These are phyloP conservation scores for Eonycteris spelaea DNA, from an alignment of 2,113 vertebrate genomes.

Conservation along the genomic window DNA sequence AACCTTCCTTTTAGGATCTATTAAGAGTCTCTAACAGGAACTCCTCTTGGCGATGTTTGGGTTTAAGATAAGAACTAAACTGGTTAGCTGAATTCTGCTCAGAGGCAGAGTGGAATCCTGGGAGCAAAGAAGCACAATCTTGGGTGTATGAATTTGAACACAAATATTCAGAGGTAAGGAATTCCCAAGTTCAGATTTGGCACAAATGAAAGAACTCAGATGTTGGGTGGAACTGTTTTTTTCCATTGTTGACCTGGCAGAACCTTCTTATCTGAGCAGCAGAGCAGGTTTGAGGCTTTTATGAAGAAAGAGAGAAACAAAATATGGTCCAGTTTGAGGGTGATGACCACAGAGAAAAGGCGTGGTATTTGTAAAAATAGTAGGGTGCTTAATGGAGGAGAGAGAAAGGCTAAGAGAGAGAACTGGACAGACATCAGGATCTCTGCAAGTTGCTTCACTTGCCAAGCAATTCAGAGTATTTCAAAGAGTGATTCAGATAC, in stretches of 20 bases:
- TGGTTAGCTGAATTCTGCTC: neutral
- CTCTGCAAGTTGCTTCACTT: neutral
- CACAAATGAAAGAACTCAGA: slow-evolving; percentile 27
- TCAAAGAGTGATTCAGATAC: neutral
- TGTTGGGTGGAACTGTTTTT: slow-evolving; percentile 62
- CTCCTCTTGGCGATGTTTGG: neutral
- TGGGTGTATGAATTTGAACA: neutral
- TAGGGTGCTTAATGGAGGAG: neutral
- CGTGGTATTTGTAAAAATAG: slow-evolving; percentile 26
- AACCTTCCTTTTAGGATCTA: neutral
- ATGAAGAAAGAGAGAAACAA: slow-evolving; percentile 23
- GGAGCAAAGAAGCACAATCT: neutral
- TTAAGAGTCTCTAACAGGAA: neutral
- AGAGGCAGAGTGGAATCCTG: neutral
- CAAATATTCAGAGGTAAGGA: slow-evolving; percentile 36
- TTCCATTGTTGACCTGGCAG: slow-evolving; percentile 61
- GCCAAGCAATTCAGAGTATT: neutral
- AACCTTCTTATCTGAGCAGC: slow-evolving; percentile 55
- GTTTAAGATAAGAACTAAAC: neutral
- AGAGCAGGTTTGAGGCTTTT: slow-evolving; percentile 52
- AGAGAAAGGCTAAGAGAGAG: neutral
- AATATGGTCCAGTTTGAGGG: slow-evolving; percentile 43
- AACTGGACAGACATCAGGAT: neutral
- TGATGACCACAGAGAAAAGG: slow-evolving; percentile 38
- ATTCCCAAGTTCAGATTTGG: slow-evolving; percentile 47